These are phyloP conservation scores for Macroramphosus scolopax DNA, from an alignment of 2,797 vertebrate species.

Conservation along the genomic window DNA sequence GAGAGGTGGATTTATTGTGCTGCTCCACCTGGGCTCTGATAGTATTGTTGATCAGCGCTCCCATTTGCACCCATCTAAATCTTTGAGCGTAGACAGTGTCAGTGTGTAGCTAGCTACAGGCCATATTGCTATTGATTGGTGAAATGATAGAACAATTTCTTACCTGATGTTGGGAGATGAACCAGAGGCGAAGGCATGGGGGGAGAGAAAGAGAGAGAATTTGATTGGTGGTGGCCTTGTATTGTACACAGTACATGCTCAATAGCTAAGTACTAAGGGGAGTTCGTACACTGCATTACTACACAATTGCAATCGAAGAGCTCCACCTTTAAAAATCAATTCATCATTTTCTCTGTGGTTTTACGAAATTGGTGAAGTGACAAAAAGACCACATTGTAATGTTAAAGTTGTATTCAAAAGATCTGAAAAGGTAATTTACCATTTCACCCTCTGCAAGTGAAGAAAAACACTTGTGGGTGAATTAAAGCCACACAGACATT, in stretches of 20 bases:
- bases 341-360: conserved; percentile 42
- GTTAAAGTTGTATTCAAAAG: conserved; percentile 28
- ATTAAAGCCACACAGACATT: not conserved
- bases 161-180: conserved; percentile 75
- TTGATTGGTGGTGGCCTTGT: conserved; percentile 71
- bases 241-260: conserved; percentile 60
- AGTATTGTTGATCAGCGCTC: conserved; percentile 67
- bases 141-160: conserved; percentile 77
- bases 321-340: conserved; percentile 43
- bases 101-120: conserved; percentile 61
- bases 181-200: conserved; percentile 62
- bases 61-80: conserved; percentile 77
- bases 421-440: conserved; percentile 27
- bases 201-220: conserved; percentile 63
- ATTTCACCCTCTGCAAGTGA: too few species aligned
- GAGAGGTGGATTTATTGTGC: conserved; percentile 65
- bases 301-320: conserved; percentile 50
- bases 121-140: conserved; percentile 76
- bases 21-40: conserved; percentile 60
- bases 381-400: conserved; percentile 32
- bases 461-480: too few species aligned
- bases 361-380: conserved; percentile 21
- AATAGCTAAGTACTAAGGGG: conserved; percentile 41
- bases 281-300: conserved; percentile 48
- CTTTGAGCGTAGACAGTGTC: conserved; percentile 58